Base-by-base conservation (phyloP, 2,113 vertebrate species). In the Plotosus lineatus region DNA sequence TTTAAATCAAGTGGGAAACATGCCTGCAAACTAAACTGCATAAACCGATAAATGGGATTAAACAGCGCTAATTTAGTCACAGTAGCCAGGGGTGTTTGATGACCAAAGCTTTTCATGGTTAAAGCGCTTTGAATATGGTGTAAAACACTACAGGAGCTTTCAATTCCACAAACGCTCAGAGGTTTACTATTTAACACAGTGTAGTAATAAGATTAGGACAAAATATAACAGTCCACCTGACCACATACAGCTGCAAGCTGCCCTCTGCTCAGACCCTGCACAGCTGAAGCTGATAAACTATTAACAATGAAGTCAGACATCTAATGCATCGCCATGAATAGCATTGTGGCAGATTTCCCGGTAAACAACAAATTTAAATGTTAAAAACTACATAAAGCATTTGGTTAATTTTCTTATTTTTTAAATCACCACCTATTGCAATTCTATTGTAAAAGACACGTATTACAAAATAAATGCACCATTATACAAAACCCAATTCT, bases 101-200 rank as follows among this genome's bases (percentile, higher is more conserved):
- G 63, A 65, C 60, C 61, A 11, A 51, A 68, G 68, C 46, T 61
- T 36, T 74, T 83, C 46, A 66, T 28, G 9, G 74, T 72, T 56
- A 61, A 55, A 23, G 44, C 69, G 33, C 58, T 68, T 77, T 46
- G 12, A 82, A 68, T 75, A 46, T 55, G 31, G 61, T 61, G 75
- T 82, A 58, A 66, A 68, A 60, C 69, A 84, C 82, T 77, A 55
- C 78, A 66, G 77, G 85, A 36, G 63, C 82, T 82, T 88, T 86
- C 56, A 84, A 74, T 69, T 77, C 80, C 38, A 85, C 82, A 85
- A 84, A 80, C 23, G 50, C 38, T 80, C 69, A 75, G 77, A 79
- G 80, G 71, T 77, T 80, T 83, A 73, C 73, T 36, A 74, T 83
- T 85, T 77, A 85, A 74, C 73, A 80, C 73, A 77, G 77, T 55